Conservation (phyloP, 2,113 vertebrate species). For the Pluvianellus socialis region DNA sequence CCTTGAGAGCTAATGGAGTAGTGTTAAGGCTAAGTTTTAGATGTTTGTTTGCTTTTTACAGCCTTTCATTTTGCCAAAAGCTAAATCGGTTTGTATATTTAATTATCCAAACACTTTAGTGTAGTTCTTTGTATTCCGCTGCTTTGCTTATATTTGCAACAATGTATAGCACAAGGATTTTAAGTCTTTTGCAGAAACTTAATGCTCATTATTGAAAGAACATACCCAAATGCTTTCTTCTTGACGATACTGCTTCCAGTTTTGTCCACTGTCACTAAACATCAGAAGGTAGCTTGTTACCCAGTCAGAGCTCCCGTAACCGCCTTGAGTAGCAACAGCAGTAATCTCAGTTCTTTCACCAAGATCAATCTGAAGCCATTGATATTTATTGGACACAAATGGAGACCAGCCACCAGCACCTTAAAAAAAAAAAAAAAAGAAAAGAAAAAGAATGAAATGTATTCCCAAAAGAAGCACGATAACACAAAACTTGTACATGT, state of each 20-base stretch:
- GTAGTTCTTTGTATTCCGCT: not conserved
- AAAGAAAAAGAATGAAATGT: not conserved
- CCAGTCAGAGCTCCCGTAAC: conserved; percentile 93
- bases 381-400: conserved; percentile 86
- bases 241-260: conserved; percentile 91
- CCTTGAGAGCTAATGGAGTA: not conserved
- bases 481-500: not conserved
- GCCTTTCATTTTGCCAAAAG: not conserved
- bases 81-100: not conserved
- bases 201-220: not conserved
- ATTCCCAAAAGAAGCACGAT: not conserved
- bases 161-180: not conserved
- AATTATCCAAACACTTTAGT: not conserved
- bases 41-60: not conserved
- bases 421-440: conserved; percentile 56
- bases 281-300: conserved; percentile 88
- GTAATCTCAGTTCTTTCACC: conserved; percentile 86
- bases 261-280: conserved; percentile 90
- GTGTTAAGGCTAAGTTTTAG: not conserved
- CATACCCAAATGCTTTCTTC: conserved; percentile 91
- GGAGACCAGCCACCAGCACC: conserved; percentile 96
- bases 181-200: not conserved
- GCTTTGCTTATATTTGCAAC: not conserved
- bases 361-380: conserved; percentile 92
- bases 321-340: conserved; percentile 89